phyloP scores from a whole-genome alignment of 2,888 invertebrate genomes.

The Tetrapedia diversipes region DNA sequence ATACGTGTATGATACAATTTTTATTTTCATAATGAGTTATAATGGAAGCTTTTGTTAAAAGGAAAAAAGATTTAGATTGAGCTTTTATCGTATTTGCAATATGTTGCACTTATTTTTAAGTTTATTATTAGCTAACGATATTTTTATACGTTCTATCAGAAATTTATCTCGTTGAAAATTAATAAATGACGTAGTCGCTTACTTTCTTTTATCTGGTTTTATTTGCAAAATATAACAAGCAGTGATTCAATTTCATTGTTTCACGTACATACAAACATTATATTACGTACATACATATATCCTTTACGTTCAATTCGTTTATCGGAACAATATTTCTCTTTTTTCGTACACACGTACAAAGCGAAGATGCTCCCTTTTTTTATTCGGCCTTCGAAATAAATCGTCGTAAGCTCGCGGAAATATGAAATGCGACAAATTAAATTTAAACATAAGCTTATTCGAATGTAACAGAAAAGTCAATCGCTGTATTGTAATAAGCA shows the following conservation, averaged over 20 bases:
- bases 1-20: too few species aligned
- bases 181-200: not conserved
- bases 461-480: not conserved
- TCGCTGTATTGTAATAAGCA: not conserved
- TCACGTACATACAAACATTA: not conserved
- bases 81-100: not conserved
- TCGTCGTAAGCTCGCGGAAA: constrained; percentile 37
- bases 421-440: constrained; percentile 20
- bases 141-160: not conserved
- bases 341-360: not conserved
- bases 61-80: not conserved
- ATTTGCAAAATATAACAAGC: not conserved
- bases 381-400: not conserved
- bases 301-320: constrained; percentile 1
- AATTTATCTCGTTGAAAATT: not conserved
- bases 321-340: constrained; percentile 7
- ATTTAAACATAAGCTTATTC: constrained; percentile 20
- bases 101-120: not conserved
- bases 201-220: not conserved
- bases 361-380: not conserved
- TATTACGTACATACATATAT: not conserved
- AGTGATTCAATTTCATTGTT: too few species aligned
- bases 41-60: too few species aligned
- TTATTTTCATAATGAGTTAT: too few species aligned
- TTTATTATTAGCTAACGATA: too few species aligned